Percentiles rank a stretch among this genome's conserved stretches.
Evolutionary conservation across 1,140 invertebrate genomes (phyloP).

Genomic region (Nymphalis io): DNA sequence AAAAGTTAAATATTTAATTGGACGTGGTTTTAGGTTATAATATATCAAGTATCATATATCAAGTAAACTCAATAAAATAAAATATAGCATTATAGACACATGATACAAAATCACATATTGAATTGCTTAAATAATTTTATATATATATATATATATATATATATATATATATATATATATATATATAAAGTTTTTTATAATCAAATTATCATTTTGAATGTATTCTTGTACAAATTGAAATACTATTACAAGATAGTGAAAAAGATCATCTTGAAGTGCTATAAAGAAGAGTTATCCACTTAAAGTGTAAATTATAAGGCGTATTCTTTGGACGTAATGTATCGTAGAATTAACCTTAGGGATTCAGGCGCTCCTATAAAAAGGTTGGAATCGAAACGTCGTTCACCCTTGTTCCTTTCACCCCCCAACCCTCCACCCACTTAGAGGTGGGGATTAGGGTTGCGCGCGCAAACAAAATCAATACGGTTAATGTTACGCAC

Average conservation of each 20-base stretch:
- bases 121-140: conserved; percentile 13
- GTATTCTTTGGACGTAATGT: conserved; percentile 51
- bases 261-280: neutral
- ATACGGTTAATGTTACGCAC: conserved; percentile 71
- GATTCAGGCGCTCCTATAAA: conserved; percentile 68
- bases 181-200: neutral
- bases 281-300: conserved; percentile 3
- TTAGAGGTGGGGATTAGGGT: conserved; percentile 43
- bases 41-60: no score
- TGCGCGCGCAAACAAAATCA: conserved; percentile 78
- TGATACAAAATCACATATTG: neutral
- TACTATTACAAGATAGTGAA: no score
- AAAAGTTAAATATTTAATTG: no score
- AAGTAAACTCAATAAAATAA: no score
- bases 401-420: conserved; percentile 63
- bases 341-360: conserved; percentile 68
- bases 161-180: neutral
- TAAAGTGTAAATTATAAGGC: conserved; percentile 35
- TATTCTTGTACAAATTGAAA: neutral
- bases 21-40: no score
- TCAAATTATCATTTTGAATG: neutral
- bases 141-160: neutral
- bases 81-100: no score
- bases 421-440: conserved; percentile 41
- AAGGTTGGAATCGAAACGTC: conserved; percentile 73